Conservation (phyloP, 2,888 invertebrate species). For the Tetrapedia diversipes region DNA sequence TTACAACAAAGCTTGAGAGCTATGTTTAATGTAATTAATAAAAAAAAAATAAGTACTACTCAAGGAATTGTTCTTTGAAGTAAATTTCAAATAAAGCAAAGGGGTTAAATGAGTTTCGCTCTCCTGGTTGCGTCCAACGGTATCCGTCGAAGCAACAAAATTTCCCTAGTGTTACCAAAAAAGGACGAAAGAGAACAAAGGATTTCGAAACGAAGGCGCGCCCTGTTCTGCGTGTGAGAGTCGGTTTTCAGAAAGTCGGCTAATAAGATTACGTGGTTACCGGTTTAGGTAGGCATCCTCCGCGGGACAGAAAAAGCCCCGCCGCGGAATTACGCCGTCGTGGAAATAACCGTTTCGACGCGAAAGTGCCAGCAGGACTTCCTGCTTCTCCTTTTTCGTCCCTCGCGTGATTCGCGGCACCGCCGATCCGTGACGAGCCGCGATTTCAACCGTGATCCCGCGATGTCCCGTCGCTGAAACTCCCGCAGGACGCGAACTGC, state of each 20-base stretch:
- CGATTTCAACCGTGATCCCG: constrained; percentile 43
- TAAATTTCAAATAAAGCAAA: too few relatives aligned
- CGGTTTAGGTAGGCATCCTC: constrained; percentile 42
- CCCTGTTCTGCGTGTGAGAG: not conserved
- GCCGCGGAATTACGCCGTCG: constrained; percentile 51
- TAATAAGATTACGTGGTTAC: constrained; percentile 51
- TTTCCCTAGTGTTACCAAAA: not conserved
- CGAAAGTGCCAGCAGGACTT: constrained; percentile 45
- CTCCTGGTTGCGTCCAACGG: too few relatives aligned
- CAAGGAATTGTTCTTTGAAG: too few relatives aligned
- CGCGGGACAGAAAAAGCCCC: constrained; percentile 27
- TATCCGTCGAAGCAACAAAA: not conserved
- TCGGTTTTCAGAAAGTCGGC: constrained; percentile 37
- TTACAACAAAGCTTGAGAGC: too few relatives aligned
- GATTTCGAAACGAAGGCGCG: not conserved
- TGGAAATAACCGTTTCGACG: constrained; percentile 45
- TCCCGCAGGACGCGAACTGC: not conserved
- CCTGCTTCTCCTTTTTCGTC: constrained; percentile 59
- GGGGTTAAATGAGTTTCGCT: too few relatives aligned
- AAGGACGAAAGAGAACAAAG: not conserved
- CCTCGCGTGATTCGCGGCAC: too few relatives aligned
- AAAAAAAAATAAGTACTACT: too few relatives aligned
- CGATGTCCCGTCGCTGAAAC: constrained; percentile 25
- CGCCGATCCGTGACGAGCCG: constrained; percentile 48
- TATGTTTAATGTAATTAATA: too few relatives aligned